Base-by-base conservation (phyloP, 2,797 vertebrate genomes). In the Fistularia commersonii region DNA sequence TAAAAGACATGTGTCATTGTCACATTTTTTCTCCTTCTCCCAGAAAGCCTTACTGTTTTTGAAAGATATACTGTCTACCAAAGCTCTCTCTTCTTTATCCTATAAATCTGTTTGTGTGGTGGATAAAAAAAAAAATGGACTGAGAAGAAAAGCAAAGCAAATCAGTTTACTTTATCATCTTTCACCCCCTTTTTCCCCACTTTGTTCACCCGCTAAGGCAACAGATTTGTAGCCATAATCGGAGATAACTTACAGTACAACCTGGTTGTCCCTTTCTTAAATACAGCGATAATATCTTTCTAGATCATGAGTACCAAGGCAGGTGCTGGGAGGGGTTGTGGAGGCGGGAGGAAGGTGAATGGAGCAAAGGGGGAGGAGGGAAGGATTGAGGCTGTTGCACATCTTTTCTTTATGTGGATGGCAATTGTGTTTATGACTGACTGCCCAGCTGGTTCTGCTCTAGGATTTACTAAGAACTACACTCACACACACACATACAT, bases 171-270 rank as follows among this genome's bases (percentile, higher is more conserved):
- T 86, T 85, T 64, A 83, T 87, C 77, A 88, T 87, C 78, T 85
- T 79, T 80, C 68, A 66, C 59, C 59, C 56, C 42, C 40, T 58
- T 42, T 43, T 42, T 43, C 40, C 50, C 33, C 23, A 23, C 23
- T 23, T 23, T 23, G 2, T 41, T 42, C 43, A 7, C 66, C 63
- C 48, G 39, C 75, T 69, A 57, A 42, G 14, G 63, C 58, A 52
- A 45, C 74, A 83, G 83, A 89, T 89, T 88, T 90, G 87, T 86
- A 70, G 68, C 76, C 64, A 79, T 85, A 86, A 85, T 85, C 76
- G 68, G 73, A 83, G 81, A 81, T 88, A 87, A 88, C 67, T 85
- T 88, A 86, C 78, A 85, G 79, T 82, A 84, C 85, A 84, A 87
- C 89, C 87, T 76, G 76, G 80, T 81, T 87, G 80, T 80, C 79